Conservation (phyloP, 2,888 invertebrate species). For the Ypsolopha sequella region DNA sequence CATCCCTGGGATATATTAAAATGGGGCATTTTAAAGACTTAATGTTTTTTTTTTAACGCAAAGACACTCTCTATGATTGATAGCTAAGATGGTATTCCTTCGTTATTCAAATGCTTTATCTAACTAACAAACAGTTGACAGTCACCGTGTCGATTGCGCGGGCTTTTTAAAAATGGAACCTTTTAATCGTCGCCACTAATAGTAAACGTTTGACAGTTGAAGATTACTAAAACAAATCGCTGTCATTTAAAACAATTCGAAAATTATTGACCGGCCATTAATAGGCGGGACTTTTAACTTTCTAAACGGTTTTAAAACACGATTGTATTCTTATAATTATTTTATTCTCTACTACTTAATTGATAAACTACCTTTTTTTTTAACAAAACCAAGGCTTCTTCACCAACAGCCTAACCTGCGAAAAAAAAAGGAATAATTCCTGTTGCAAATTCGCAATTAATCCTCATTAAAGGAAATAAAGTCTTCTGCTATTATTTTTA, state of each 20-base stretch:
- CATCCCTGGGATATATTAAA: too few relatives aligned
- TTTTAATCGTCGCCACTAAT: slow-evolving; percentile 46
- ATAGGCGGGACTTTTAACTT: slow-evolving; percentile 18
- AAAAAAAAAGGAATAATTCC: background rate
- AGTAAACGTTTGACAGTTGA: slow-evolving; percentile 35
- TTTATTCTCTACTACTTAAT: too few relatives aligned
- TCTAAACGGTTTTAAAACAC: slow-evolving; percentile 25
- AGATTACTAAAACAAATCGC: slow-evolving; percentile 34
- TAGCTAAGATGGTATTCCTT: background rate
- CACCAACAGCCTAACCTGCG: background rate
- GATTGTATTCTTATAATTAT: slow-evolving; percentile 27
- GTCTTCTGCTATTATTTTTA: slow-evolving; percentile 6
- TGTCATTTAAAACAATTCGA: slow-evolving; percentile 34
- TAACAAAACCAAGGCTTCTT: too few relatives aligned
- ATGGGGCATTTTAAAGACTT: too few relatives aligned
- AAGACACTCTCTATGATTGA: background rate
- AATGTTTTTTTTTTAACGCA: background rate
- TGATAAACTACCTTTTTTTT: too few relatives aligned
- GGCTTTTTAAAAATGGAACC: slow-evolving; percentile 52
- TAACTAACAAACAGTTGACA: slow-evolving; percentile 29
- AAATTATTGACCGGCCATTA: slow-evolving; percentile 52
- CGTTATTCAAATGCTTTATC: slow-evolving; percentile 12
- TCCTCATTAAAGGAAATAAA: too few relatives aligned
- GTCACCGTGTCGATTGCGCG: slow-evolving; percentile 26
- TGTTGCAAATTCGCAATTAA: slow-evolving; percentile 30